phyloP scores from a whole-genome alignment of 2,113 vertebrate species.

The Eptesicus fuscus region DNA sequence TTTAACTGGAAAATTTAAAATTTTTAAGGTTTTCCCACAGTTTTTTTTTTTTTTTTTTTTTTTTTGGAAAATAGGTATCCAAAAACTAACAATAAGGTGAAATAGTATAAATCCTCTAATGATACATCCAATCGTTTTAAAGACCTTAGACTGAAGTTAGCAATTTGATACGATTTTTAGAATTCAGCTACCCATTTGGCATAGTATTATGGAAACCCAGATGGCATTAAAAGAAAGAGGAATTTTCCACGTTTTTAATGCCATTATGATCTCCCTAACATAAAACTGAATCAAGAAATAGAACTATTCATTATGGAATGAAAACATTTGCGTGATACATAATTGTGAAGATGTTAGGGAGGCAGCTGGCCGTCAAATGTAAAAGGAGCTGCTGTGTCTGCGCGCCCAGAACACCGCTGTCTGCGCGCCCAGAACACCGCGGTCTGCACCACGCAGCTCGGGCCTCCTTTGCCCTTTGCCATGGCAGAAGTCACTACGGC shows the following conservation, averaged over 20 bases:
- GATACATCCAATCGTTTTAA: constrained; percentile 17
- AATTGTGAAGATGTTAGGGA: constrained; percentile 58
- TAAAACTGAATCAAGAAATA: constrained; percentile 65
- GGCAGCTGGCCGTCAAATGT: constrained; percentile 41
- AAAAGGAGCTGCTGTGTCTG: constrained; percentile 41
- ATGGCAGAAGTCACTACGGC: constrained; percentile 36
- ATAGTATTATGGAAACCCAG: constrained; percentile 42
- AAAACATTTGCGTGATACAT: constrained; percentile 50
- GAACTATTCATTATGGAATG: constrained; percentile 64
- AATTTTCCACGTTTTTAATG: constrained; percentile 50
- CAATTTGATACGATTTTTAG: constrained; percentile 38
- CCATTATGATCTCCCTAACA: constrained; percentile 51
- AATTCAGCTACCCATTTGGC: background rate
- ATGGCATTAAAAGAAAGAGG: constrained; percentile 45
- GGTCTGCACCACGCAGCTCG: background rate
- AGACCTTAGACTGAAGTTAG: constrained; percentile 16
- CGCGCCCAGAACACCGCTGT: too few relatives aligned
- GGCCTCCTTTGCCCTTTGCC: constrained; percentile 19
- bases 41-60: too few relatives aligned
- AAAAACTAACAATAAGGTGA: background rate
- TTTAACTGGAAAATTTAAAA: background rate
- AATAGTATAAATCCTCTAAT: background rate
- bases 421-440: too few relatives aligned
- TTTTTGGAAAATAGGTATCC: background rate
- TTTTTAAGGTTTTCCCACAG: background rate